These are phyloP conservation scores for Caenorhabditis macrosperma DNA, from an alignment of 2,888 invertebrate species.

Conservation along the genomic window DNA sequence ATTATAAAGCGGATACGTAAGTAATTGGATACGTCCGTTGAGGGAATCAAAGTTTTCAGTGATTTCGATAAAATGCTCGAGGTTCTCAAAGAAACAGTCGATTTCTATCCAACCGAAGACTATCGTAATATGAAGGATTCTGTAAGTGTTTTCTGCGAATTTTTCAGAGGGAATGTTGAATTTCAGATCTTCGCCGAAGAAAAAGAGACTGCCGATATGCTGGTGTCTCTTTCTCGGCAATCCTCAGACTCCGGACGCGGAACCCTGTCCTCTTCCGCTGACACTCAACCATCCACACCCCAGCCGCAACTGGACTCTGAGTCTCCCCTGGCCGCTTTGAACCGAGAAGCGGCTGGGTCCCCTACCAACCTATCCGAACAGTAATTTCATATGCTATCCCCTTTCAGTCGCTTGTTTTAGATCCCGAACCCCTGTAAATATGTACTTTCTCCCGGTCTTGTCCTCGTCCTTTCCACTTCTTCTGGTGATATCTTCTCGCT, in stretches of 20 bases:
- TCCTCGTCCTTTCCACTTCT: slow-evolving; percentile 1
- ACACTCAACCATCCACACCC: slow-evolving; percentile 44
- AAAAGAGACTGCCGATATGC: slow-evolving; percentile 43
- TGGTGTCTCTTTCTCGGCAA: slow-evolving; percentile 44
- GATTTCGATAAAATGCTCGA: slow-evolving; percentile 30
- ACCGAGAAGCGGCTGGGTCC: neutral
- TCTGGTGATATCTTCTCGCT: neutral
- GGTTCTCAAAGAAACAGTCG: slow-evolving; percentile 28
- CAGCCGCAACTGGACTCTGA: slow-evolving; percentile 42
- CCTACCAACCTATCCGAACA: too few species aligned
- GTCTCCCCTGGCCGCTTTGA: slow-evolving; percentile 28
- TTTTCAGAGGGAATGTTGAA: neutral
- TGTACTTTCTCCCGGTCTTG: slow-evolving; percentile 10
- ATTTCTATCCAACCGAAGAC: slow-evolving; percentile 25
- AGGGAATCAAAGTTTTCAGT: slow-evolving; percentile 16
- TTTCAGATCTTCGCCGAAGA: slow-evolving; percentile 52
- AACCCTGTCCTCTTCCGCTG: slow-evolving; percentile 37
- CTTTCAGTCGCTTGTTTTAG: neutral
- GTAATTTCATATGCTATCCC: neutral
- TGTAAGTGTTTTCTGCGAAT: slow-evolving; percentile 1
- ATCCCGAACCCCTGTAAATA: slow-evolving; percentile 26
- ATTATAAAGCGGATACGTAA: slow-evolving; percentile 25
- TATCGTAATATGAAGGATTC: slow-evolving; percentile 37
- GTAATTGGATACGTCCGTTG: slow-evolving; percentile 8
- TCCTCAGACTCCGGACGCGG: slow-evolving; percentile 56